Conservation (phyloP, 2,888 invertebrate genomes). For the Zygothrica quintamaculata region DNA sequence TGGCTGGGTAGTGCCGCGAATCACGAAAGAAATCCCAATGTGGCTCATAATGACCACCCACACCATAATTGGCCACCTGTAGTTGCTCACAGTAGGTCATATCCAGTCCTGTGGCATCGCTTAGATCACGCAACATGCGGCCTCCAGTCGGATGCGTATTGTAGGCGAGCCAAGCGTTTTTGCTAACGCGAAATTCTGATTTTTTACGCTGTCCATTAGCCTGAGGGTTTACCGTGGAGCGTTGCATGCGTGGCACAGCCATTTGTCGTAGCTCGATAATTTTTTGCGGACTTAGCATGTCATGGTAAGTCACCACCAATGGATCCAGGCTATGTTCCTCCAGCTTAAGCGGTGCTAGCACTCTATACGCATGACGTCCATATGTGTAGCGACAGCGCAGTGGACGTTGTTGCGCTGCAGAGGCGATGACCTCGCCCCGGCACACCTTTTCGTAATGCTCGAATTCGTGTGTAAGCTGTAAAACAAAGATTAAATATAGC, state of each 20-base stretch:
- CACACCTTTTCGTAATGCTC: constrained; percentile 85
- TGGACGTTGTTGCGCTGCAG: constrained; percentile 63
- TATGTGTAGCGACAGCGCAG: constrained; percentile 72
- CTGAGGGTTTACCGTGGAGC: constrained; percentile 87
- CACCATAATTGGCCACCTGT: constrained; percentile 99
- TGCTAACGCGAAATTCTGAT: constrained; percentile 89
- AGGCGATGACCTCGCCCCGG: constrained; percentile 69
- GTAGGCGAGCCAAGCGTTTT: constrained; percentile 86
- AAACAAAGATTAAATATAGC: constrained; percentile 32
- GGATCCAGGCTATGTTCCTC: constrained; percentile 86
- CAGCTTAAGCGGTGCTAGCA: constrained; percentile 84
- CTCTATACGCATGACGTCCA: constrained; percentile 56
- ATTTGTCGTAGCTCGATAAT: constrained; percentile 86
- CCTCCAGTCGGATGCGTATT: constrained; percentile 64
- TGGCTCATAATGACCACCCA: constrained; percentile 99
- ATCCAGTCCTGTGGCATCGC: constrained; percentile 86
- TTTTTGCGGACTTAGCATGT: constrained; percentile 86
- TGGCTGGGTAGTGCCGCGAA: constrained; percentile 90
- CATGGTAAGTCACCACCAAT: constrained; percentile 86
- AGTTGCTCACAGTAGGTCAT: constrained; percentile 92
- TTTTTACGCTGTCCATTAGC: constrained; percentile 93
- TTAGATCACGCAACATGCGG: constrained; percentile 89
- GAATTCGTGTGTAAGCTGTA: constrained; percentile 73
- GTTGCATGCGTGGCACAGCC: constrained; percentile 85
- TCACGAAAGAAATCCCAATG: constrained; percentile 91